These are phyloP conservation scores for Drymonia ruficornis DNA, from an alignment of 2,888 invertebrate genomes.

Conservation along the genomic window DNA sequence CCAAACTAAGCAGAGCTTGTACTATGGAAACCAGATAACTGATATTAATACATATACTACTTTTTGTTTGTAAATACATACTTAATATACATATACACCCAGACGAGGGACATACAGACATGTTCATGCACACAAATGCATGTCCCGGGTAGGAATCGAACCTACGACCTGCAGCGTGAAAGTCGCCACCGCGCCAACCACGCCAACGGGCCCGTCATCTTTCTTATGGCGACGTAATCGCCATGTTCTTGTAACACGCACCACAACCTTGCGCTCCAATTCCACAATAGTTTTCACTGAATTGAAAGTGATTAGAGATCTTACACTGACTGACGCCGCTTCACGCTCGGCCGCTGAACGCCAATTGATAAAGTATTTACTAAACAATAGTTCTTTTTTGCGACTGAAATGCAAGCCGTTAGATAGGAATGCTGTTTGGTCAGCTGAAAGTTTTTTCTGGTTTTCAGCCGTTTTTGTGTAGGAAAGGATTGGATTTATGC, in stretches of 20 bases:
- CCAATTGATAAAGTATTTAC: slow-evolving; percentile 32
- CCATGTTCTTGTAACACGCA: slow-evolving; percentile 19
- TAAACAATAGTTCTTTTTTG: slow-evolving; percentile 30
- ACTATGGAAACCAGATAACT: too few species aligned
- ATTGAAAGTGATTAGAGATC: slow-evolving; percentile 49
- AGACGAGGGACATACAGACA: too few species aligned
- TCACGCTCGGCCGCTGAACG: slow-evolving; percentile 30
- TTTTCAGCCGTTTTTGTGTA: slow-evolving; percentile 5
- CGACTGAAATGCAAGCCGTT: slow-evolving; percentile 12
- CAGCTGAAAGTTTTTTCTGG: slow-evolving; percentile 23
- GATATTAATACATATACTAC: too few species aligned
- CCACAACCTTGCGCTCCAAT: slow-evolving; percentile 35
- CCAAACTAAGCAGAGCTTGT: too few species aligned
- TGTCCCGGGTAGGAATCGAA: too few species aligned
- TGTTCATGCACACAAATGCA: too few species aligned
- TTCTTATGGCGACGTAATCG: too few species aligned
- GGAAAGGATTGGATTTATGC: not conserved
- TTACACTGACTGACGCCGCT: slow-evolving; percentile 22
- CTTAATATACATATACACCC: too few species aligned
- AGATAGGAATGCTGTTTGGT: slow-evolving; percentile 22
- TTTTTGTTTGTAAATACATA: too few species aligned
- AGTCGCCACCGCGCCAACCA: too few species aligned
- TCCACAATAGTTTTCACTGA: slow-evolving; percentile 46
- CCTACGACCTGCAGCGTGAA: too few species aligned
- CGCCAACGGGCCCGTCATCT: too few species aligned